Evolutionary conservation across 2,113 vertebrate genomes (phyloP), one percentile per base, ranked within the genome.

Genomic region (Pristiophorus japonicus): DNA sequence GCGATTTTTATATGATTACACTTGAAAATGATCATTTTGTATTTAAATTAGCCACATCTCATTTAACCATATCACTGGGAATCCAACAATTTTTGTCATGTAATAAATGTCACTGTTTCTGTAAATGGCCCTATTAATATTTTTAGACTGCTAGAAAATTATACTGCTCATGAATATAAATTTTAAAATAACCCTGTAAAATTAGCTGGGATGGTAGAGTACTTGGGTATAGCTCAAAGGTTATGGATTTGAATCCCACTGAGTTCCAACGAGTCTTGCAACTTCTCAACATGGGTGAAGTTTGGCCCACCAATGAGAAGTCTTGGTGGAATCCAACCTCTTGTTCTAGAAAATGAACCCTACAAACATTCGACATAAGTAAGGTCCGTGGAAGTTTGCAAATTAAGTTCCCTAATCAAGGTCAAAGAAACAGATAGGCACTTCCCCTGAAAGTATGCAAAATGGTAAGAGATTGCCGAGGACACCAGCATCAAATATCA

Each of bases 61-160:
- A 73, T 94, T 51, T 73, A 70, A 51, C 42, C 93, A 45, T 73
- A 70, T 51, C 93, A 94, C 93, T 30, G 20, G 42, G 27, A 94
- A 70, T 51, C 45, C 18, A 94, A 73, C 93, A 67, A 18, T 67
- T 70, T 73, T 67, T 94, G 66, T 70, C 65, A 70, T 34, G 42
- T 70, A 94, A 94, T 67, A 70, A 94, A 94, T 73, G 93, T 51
- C 93, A 94, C 22, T 34, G 38, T 70, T 94, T 63, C 70, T 73
- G 45, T 70, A 94, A 70, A 94, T 70, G 93, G 42, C 66, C 27
- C 93, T n/a, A 70, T 94, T 94, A 70, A 94, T 70, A 94, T 70
- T 94, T 70, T 70, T 70, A 70, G 66, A 51, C 66, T 45, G 66
- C n/a, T n/a, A 51, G 42, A 12, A 94, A 70, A 70, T 70, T 65